These are phyloP conservation scores for Mungos mungo DNA, from an alignment of 2,113 vertebrate genomes.

Conservation along the genomic window DNA sequence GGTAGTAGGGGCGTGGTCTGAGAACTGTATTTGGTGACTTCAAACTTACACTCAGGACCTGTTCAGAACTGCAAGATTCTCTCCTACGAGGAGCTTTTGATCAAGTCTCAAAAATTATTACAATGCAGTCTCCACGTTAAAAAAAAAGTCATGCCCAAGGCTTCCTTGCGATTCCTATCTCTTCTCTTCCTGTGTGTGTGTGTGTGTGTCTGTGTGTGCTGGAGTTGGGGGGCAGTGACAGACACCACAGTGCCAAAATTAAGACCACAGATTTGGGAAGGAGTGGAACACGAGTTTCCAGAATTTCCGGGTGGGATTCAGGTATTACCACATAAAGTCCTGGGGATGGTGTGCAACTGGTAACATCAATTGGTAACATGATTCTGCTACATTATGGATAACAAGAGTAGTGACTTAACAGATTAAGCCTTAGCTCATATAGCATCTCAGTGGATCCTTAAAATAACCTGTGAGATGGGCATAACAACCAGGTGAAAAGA, in stretches of 20 bases:
- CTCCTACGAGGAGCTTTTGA: background rate
- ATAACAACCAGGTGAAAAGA: background rate
- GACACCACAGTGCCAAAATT: background rate
- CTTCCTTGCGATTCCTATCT: background rate
- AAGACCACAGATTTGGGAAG: background rate
- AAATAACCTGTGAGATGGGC: background rate
- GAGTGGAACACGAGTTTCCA: no score
- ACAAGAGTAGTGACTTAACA: background rate
- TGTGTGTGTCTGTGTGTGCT: background rate
- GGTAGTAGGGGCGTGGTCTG: background rate
- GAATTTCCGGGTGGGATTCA: background rate
- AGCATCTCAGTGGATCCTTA: background rate
- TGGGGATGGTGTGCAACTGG: no score
- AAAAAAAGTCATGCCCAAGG: background rate
- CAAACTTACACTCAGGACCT: background rate
- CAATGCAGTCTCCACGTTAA: background rate
- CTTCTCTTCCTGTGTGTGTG: background rate
- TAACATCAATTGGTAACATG: no score
- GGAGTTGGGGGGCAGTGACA: background rate
- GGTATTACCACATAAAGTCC: background rate
- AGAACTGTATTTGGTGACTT: background rate
- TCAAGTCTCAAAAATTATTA: background rate
- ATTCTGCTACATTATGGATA: background rate
- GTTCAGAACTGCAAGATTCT: background rate
- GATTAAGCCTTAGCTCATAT: background rate